Evolutionary conservation across 37 sponge, comb jelly and placozoan species (phyloP).

Genomic region (Crambe crambe): DNA sequence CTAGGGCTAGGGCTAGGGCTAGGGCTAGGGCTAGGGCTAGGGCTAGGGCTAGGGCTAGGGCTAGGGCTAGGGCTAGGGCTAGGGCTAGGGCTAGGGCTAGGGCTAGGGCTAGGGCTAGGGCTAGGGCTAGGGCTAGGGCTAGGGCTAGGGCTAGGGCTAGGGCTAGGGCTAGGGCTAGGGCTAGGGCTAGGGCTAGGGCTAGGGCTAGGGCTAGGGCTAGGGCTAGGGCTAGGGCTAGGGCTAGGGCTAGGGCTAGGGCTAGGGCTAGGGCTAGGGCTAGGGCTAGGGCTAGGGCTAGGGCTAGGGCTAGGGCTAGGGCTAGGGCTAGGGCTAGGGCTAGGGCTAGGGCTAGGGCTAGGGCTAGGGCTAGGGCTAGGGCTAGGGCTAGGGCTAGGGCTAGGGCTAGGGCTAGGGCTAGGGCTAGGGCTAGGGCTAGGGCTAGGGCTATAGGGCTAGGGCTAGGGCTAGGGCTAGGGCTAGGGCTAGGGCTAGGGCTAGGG

Average conservation of each 20-base stretch:
- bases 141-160: constrained; percentile 1
- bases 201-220: neutral
- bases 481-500: constrained; percentile 1
- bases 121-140: constrained; percentile 1
- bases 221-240: neutral
- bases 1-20: constrained; percentile 17
- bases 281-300: neutral
- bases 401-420: constrained; percentile 1
- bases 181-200: constrained; percentile 1
- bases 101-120: constrained; percentile 1
- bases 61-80: neutral
- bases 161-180: constrained; percentile 1
- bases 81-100: neutral
- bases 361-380: constrained; percentile 1
- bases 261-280: neutral
- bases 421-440: constrained; percentile 1
- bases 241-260: neutral
- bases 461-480: constrained; percentile 1
- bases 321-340: constrained; percentile 1
- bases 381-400: constrained; percentile 1
- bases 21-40: neutral
- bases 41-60: neutral
- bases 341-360: constrained; percentile 1
- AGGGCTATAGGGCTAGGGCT: constrained; percentile 1
- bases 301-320: constrained; percentile 1